Evolutionary conservation across 64 coral and sea anemone genomes (phyloP), one percentile per base, ranked within the genome.

Genomic region (Astreopora myriophthalma): DNA sequence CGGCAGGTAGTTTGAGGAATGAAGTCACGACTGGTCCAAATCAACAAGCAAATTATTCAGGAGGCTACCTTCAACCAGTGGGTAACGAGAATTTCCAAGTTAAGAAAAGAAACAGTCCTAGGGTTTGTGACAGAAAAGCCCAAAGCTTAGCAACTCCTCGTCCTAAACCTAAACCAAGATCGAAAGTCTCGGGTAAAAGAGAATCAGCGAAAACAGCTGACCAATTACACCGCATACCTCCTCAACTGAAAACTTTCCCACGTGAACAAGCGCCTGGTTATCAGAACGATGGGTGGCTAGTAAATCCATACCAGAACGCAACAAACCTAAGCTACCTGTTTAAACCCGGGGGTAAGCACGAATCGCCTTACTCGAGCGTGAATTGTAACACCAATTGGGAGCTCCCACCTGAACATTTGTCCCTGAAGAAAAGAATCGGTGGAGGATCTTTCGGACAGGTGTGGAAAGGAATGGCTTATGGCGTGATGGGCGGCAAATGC

Each of bases 381-480:
- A 14, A 17, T 7, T 16, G 1, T 8, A 80, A 33, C 76, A 11
- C 49, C 27, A 80, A 80, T 27, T 80, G 76, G 76, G 76, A 80
- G 19, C 23, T 80, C 28, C 5, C 49, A 11, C 6, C 46, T 11
- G 17, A 60, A 20, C 26, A 60, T 5, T 33, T 80, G 14, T 19
- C 48, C 5, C 31, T 80, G 0, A 33, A 57, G 34, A 28, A 80
- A 80, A 80, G 76, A 32, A 58, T 80, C 6, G 76, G 76, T 22
- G 48, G 76, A 30, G 76, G 76, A 9, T 58, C 76, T 3, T 80
- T 80, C 19, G 76, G 76, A 32, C 76, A 80, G 9, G 76, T 80
- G 28, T 80, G 76, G 76, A 60, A 35, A 3, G 76, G 76, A 2
- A 48, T 48, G 29, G 76, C 28, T 8, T 34, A 14, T 20, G 76